These are phyloP conservation scores for Prionailurus bengalensis DNA, from an alignment of 2,113 vertebrate species.

Conservation along the genomic window DNA sequence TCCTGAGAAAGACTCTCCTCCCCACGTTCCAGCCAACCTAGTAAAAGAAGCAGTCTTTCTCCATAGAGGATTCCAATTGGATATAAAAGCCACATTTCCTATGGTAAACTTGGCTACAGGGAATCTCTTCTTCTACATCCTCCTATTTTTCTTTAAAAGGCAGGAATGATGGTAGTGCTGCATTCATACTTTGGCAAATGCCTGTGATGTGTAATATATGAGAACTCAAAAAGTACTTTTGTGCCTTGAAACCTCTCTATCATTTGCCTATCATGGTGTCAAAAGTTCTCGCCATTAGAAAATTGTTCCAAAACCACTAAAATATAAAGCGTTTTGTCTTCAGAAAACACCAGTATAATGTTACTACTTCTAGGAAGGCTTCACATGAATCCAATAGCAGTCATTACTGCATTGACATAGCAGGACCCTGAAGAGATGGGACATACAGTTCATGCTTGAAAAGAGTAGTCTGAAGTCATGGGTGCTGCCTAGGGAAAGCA, in stretches of 20 bases:
- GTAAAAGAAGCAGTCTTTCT: background rate
- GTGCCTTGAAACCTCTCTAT: background rate
- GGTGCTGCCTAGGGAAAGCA: background rate
- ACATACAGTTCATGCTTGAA: no score
- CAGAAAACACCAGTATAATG: background rate
- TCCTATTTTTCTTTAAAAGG: slow-evolving; percentile 8
- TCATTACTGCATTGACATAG: background rate
- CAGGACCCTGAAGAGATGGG: background rate
- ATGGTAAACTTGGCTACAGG: background rate
- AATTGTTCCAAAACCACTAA: background rate
- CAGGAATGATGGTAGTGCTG: background rate
- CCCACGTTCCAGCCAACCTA: background rate
- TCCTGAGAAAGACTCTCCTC: background rate
- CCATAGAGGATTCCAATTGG: background rate
- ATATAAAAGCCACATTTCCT: background rate
- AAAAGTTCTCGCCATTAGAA: slow-evolving; percentile 12
- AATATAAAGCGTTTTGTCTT: background rate
- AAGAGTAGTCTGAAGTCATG: background rate
- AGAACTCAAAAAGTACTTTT: background rate
- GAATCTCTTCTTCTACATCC: background rate
- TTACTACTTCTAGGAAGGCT: background rate
- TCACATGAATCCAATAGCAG: background rate
- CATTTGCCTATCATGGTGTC: background rate
- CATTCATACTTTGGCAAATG: background rate
- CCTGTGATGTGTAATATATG: background rate